Conservation (phyloP, 2,113 vertebrate species). For the Neodon shergylaensis region DNA sequence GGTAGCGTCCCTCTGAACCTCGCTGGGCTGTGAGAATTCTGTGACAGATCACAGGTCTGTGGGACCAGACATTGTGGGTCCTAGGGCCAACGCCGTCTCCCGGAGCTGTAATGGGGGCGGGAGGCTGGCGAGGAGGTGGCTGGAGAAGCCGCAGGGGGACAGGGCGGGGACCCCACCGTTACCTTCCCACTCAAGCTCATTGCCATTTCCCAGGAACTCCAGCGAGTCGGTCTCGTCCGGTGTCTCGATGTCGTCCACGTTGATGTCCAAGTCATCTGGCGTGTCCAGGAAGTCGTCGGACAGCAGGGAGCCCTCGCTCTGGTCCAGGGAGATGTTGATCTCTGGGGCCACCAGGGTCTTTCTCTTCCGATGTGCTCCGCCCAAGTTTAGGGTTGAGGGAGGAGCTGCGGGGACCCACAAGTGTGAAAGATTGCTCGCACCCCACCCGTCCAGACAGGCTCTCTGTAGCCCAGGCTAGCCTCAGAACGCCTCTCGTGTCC, state of each 20-base stretch:
- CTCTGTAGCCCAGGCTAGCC: background rate
- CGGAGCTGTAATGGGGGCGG: too few species aligned
- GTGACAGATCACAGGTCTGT: background rate
- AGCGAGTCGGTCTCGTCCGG: constrained; percentile 97
- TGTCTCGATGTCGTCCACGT: constrained; percentile 97
- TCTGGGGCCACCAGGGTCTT: constrained; percentile 95
- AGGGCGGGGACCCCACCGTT: rapidly evolving
- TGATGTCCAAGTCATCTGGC: constrained; percentile 96
- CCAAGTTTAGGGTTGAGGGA: constrained; percentile 90
- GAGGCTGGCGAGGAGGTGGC: background rate
- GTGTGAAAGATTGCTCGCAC: too few species aligned
- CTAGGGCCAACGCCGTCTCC: background rate
- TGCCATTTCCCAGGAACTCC: constrained; percentile 95
- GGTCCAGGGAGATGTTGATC: constrained; percentile 98
- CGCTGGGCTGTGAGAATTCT: background rate
- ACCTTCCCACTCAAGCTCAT: constrained; percentile 99
- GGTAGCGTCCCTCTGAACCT: background rate
- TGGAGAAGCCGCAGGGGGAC: rapidly evolving
- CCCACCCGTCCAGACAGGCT: too few species aligned
- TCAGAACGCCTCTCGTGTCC: too few species aligned
- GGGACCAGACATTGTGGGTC: background rate
- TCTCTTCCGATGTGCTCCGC: constrained; percentile 88
- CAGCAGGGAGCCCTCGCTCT: constrained; percentile 96
- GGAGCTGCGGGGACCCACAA: constrained; percentile 84
- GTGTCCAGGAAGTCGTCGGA: constrained; percentile 97